A percentile compares a stretch with the other conserved stretches of the same genome.
Evolutionary conservation across 2,113 vertebrate genomes (phyloP).

Genomic region (Hippoglossus stenolepis): DNA sequence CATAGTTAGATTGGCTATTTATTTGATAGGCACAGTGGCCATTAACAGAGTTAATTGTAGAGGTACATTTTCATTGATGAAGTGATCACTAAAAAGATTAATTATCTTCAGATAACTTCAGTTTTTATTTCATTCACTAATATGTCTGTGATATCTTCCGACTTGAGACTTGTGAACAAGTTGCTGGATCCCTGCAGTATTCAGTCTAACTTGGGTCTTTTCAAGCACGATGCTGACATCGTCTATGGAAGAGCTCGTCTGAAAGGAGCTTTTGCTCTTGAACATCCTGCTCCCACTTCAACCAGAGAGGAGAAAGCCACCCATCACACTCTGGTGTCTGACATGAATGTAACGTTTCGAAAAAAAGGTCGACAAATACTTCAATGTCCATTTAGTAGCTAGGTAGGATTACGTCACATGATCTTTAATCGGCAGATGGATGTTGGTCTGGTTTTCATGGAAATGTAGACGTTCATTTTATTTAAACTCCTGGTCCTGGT

Average conservation of each 20-base stretch:
- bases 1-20: too few relatives aligned
- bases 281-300: slow-evolving; percentile 4
- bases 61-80: too few relatives aligned
- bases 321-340: not conserved
- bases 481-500: not conserved
- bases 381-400: not conserved
- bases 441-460: not conserved
- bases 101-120: too few relatives aligned
- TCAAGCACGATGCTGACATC: not conserved
- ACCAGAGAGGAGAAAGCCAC: slow-evolving; percentile 1
- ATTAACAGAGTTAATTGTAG: too few relatives aligned
- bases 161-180: not conserved
- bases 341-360: not conserved
- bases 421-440: not conserved
- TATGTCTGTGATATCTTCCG: too few relatives aligned
- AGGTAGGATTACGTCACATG: not conserved
- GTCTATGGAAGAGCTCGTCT: not conserved
- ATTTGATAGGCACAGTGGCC: too few relatives aligned
- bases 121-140: too few relatives aligned
- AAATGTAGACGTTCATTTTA: not conserved
- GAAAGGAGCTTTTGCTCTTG: not conserved
- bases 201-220: not conserved
- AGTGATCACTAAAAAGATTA: too few relatives aligned
- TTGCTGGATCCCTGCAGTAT: not conserved
- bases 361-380: not conserved